A percentile compares a stretch with the other conserved stretches of the same genome.
Evolutionary conservation across 1,140 invertebrate genomes (phyloP).

Genomic region (Triops cancriformis): DNA sequence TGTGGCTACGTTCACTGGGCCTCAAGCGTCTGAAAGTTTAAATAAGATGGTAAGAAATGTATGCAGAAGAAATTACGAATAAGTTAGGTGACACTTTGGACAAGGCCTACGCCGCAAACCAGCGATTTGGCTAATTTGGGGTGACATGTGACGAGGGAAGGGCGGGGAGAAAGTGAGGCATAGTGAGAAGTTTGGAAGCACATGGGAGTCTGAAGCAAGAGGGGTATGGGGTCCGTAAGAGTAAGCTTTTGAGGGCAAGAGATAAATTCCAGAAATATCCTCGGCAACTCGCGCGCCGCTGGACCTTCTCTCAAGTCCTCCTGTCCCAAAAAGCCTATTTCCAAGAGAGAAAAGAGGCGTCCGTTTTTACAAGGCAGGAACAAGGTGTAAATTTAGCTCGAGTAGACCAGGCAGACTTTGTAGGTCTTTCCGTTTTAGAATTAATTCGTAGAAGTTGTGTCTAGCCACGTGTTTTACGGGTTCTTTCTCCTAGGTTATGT

Average conservation of each 20-base stretch:
- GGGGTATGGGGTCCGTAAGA: background rate
- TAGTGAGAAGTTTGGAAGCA: background rate
- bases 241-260: background rate
- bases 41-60: no score
- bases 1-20: no score
- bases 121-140: background rate
- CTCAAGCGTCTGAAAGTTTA: no score
- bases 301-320: background rate
- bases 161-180: background rate
- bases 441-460: background rate
- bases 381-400: conserved; percentile 6
- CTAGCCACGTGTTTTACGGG: background rate
- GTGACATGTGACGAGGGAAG: background rate
- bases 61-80: no score
- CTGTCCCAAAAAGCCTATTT: background rate
- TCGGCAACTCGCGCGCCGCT: background rate
- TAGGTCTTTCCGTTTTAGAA: conserved; percentile 15
- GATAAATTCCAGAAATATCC: conserved; percentile 1
- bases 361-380: background rate
- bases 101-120: background rate
- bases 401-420: background rate
- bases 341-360: background rate
- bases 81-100: no score
- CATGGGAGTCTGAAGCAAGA: no score
- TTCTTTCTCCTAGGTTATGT: background rate